Evolutionary conservation across 1,140 invertebrate genomes (phyloP).

Genomic region (Cotesia glomerata): DNA sequence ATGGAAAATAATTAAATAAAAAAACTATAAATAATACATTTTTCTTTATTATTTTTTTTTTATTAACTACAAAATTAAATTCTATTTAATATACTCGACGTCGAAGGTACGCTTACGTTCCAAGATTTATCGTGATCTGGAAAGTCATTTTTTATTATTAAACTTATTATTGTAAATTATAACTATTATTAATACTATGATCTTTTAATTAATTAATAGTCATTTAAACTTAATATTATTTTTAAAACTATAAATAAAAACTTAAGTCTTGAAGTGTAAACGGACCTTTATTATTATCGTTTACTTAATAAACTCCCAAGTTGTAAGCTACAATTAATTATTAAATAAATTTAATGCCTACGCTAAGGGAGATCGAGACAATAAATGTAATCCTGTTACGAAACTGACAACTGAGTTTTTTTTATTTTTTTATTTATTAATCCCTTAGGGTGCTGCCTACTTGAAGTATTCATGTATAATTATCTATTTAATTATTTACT

Average conservation of each 20-base stretch:
- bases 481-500: conserved; percentile 32
- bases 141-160: not conserved
- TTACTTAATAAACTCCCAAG: conserved; percentile 43
- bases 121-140: conserved; percentile 41
- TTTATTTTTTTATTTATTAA: conserved; percentile 57
- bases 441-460: conserved; percentile 61
- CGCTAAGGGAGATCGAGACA: conserved; percentile 60
- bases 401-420: conserved; percentile 61
- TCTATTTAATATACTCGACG: conserved; percentile 38
- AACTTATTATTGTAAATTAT: not conserved
- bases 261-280: conserved; percentile 36
- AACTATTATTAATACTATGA: not conserved
- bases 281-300: conserved; percentile 31
- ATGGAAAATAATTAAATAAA: not conserved
- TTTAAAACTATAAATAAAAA: not conserved
- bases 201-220: not conserved
- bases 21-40: not conserved
- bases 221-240: not conserved
- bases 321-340: conserved; percentile 52
- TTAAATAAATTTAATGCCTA: conserved; percentile 48
- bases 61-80: conserved; percentile 5
- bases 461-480: conserved; percentile 50
- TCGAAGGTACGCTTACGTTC: conserved; percentile 42
- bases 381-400: conserved; percentile 65
- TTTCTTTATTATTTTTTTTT: conserved; percentile 13